A percentile compares a stretch with the other conserved stretches of the same genome.
These are phyloP conservation scores for Forbesichthys papilliferus DNA, from an alignment of 2,113 vertebrate genomes.

Conservation along the genomic window DNA sequence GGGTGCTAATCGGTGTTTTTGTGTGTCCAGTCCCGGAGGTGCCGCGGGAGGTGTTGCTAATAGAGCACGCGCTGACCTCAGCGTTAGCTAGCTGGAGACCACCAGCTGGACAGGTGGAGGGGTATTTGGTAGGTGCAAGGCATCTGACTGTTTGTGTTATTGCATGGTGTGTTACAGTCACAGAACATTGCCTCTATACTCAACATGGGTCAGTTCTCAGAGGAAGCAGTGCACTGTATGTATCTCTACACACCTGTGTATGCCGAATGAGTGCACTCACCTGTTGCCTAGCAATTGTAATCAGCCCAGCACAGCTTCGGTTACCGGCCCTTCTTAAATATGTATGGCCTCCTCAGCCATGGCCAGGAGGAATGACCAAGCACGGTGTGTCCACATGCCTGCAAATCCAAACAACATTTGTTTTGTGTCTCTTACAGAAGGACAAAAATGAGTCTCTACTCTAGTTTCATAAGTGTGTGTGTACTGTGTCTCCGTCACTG, in stretches of 20 bases:
- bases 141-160: not conserved
- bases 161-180: not conserved
- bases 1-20: conserved; percentile 10
- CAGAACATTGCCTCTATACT: not conserved
- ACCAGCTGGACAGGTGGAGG: conserved; percentile 76
- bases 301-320: conserved; percentile 78
- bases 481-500: no score
- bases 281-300: conserved; percentile 77
- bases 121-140: conserved; percentile 78
- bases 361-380: conserved; percentile 60
- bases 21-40: conserved; percentile 78
- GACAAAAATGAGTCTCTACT: no score
- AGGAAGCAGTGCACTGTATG: conserved; percentile 49
- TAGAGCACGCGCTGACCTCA: conserved; percentile 74
- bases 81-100: conserved; percentile 82
- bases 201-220: conserved; percentile 10
- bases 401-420: not conserved
- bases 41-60: conserved; percentile 77
- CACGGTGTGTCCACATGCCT: conserved; percentile 33
- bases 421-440: no score
- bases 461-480: no score
- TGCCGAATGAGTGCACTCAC: conserved; percentile 33
- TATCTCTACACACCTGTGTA: conserved; percentile 63
- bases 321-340: conserved; percentile 87
- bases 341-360: conserved; percentile 75